Evolutionary conservation across 2,797 vertebrate species (phyloP), one percentile per base, ranked within the genome.

Genomic region (Rhincodon typus): DNA sequence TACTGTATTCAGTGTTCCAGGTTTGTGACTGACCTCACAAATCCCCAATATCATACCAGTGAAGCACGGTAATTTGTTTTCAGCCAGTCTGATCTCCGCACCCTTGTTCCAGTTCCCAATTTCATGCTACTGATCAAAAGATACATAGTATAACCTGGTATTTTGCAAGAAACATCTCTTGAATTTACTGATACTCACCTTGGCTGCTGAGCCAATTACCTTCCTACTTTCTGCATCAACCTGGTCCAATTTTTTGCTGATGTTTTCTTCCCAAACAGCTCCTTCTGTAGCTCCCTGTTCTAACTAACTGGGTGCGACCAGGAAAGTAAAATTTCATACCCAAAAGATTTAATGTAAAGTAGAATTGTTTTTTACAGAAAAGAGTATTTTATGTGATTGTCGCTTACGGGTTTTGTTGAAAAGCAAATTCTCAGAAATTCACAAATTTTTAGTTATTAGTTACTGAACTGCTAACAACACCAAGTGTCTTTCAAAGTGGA

Each of bases 321-420:
- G 46, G n/a, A 96, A 95, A 95, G 7, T 79, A 96, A 96, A 95
- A 95, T 96, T 77, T 25, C n/a, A 96, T 97, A 77, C 27, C 4
- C 3, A 67, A 3, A 19, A 38, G 57, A 74, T 74, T 74, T 3
- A 72, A 50, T 25, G 25, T 34, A 94, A 42, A 50, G 27, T 91
- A 50, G 10, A 46, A 23, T 46, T 4, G 5, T 34, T 42, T 34
- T 94, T 94, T 53, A 94, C 67, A 30, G 66, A 27, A 4, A 72
- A 94, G 38, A 46, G 4, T 1, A 30, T 72, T 46, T 69, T 94
- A 25, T 74, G 12, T 0, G 13, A 50, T 17, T 70, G 23, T 70
- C 67, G 38, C 21, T 42, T 4, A 25, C 23, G 5, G 10, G 2
- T 12, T 2, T 94, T 42, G 21, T 94, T 70, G 8, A 42, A 70